Conservation (phyloP, 2,113 vertebrate species). For the Mus pahari region DNA sequence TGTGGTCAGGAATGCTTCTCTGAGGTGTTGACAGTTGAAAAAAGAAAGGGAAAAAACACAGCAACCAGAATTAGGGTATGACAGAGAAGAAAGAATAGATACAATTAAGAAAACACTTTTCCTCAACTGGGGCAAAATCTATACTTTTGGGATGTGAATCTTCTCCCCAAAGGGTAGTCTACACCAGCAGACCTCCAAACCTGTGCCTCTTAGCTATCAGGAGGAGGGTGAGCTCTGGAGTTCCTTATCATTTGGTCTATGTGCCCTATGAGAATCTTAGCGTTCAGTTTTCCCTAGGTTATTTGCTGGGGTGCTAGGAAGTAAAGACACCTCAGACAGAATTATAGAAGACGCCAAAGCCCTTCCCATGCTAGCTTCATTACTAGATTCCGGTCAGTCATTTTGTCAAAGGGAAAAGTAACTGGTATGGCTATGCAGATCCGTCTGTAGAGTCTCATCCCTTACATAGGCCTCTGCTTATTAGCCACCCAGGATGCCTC, state of each 20-base stretch:
- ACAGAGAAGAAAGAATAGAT: background rate
- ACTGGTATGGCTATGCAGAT: background rate
- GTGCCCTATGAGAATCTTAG: background rate
- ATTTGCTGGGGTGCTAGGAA: background rate
- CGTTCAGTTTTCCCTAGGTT: background rate
- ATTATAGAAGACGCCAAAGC: background rate
- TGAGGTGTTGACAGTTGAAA: background rate
- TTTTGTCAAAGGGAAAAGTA: background rate
- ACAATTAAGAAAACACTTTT: background rate
- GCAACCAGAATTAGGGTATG: background rate
- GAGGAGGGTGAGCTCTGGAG: background rate
- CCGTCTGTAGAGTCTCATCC: background rate
- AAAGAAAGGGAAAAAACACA: background rate
- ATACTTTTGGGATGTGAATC: background rate
- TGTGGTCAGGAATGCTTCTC: background rate
- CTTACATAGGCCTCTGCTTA: background rate
- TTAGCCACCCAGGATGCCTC: background rate
- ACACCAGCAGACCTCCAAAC: rapidly evolving
- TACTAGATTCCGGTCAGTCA: background rate
- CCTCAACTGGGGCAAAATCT: background rate
- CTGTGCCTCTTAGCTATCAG: background rate
- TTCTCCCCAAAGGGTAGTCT: background rate
- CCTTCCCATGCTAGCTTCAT: background rate
- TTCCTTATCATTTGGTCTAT: background rate
- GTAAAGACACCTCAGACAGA: background rate